Conservation (phyloP, 2,797 vertebrate species). For the Hoplostethus mediterraneus region DNA sequence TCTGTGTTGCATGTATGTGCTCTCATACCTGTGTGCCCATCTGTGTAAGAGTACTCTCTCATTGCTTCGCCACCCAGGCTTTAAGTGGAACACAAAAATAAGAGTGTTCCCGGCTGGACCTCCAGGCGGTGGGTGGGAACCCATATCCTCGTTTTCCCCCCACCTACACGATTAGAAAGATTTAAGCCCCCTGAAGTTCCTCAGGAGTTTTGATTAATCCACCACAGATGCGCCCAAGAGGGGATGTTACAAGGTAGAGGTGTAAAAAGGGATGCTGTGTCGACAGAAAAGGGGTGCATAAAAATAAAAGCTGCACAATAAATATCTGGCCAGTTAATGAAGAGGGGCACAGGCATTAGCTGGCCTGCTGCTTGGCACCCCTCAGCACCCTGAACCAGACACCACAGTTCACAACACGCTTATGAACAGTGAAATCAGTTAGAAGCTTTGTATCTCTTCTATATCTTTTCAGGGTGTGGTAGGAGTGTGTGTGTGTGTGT, state of each 20-base stretch:
- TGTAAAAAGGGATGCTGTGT: conserved; percentile 74
- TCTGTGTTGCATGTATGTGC: conserved; percentile 41
- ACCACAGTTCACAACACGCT: conserved; percentile 35
- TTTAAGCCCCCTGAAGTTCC: conserved; percentile 74
- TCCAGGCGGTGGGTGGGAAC: conserved; percentile 65
- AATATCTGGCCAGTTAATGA: conserved; percentile 76
- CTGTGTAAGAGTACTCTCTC: conserved; percentile 55
- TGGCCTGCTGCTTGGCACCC: conserved; percentile 41
- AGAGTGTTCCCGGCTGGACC: conserved; percentile 59
- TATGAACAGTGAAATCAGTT: conserved; percentile 33
- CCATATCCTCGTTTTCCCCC: conserved; percentile 71
- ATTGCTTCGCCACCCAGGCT: conserved; percentile 57
- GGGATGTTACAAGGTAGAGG: conserved; percentile 73
- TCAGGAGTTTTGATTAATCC: conserved; percentile 80
- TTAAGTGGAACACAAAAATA: conserved; percentile 62
- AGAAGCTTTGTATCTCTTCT: conserved; percentile 10
- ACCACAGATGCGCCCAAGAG: conserved; percentile 68
- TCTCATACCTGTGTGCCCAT: conserved; percentile 54
- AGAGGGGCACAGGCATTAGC: conserved; percentile 64
- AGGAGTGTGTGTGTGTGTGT: background rate
- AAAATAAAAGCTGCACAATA: conserved; percentile 74
- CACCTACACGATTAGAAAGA: conserved; percentile 74
- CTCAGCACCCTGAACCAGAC: conserved; percentile 31
- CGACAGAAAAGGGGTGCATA: conserved; percentile 72
- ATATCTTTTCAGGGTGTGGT: background rate